Evolutionary conservation across 2,797 vertebrate genomes (phyloP).

Genomic region (Eidolon dupreanum): DNA sequence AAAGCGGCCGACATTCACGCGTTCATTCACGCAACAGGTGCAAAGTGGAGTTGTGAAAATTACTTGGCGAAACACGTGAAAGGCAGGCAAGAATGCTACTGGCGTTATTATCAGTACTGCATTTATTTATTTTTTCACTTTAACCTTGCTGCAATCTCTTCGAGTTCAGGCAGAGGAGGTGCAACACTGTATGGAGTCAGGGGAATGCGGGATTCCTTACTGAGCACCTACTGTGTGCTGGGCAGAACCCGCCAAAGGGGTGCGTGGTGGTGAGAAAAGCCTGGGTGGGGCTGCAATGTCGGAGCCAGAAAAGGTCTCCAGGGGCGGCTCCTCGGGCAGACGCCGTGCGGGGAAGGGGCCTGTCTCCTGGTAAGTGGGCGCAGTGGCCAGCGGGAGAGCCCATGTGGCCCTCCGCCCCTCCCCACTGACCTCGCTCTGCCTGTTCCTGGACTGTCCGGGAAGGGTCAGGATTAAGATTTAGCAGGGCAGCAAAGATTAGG

Average conservation of each 20-base stretch:
- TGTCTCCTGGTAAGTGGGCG: not conserved
- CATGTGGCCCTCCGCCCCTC: not conserved
- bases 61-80: not conserved
- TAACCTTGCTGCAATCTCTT: not conserved
- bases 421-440: not conserved
- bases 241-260: not conserved
- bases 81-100: not conserved
- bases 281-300: too few relatives aligned
- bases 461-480: slow-evolving; percentile 15
- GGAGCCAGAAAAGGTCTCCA: not conserved
- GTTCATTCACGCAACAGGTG: too few relatives aligned
- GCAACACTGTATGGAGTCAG: too few relatives aligned
- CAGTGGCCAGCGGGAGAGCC: not conserved
- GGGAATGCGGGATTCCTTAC: not conserved
- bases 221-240: not conserved
- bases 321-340: not conserved
- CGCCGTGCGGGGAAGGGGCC: not conserved
- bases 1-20: not conserved
- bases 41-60: not conserved
- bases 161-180: not conserved
- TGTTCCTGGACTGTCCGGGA: not conserved
- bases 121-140: not conserved
- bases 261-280: not conserved
- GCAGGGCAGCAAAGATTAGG: not conserved
- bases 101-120: not conserved